Conservation (phyloP, 2,113 vertebrate species). For the Dasyurus viverrinus region DNA sequence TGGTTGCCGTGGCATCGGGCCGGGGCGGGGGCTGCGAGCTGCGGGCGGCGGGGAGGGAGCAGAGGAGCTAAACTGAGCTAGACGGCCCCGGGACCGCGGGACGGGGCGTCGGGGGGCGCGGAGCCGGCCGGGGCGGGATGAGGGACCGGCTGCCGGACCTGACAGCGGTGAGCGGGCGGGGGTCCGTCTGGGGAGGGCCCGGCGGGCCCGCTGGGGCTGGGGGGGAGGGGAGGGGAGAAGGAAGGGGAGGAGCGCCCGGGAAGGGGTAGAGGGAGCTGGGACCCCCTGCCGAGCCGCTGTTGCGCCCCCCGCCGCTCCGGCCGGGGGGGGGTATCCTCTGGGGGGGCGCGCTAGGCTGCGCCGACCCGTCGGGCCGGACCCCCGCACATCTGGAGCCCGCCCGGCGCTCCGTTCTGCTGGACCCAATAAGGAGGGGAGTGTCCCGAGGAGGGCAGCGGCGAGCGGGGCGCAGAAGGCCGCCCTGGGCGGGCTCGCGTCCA, state of each 20-base stretch:
- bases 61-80: slow-evolving; percentile 9
- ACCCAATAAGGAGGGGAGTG: not conserved
- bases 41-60: not conserved
- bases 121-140: slow-evolving; percentile 82
- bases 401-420: not conserved
- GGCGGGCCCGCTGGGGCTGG: not conserved
- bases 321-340: too few relatives aligned
- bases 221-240: not conserved
- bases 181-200: not conserved
- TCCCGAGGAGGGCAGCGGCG: too few relatives aligned
- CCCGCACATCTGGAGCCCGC: not conserved
- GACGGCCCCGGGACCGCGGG: not conserved
- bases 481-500: fast-evolving
- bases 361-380: not conserved
- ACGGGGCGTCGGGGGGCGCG: slow-evolving; percentile 27
- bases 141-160: slow-evolving; percentile 93
- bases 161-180: slow-evolving; percentile 84
- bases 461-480: not conserved
- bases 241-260: not conserved
- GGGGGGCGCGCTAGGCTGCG: not conserved
- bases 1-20: slow-evolving; percentile 71
- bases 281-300: not conserved
- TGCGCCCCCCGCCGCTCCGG: not conserved
- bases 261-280: not conserved
- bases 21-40: slow-evolving; percentile 50